These are phyloP conservation scores for Drosophila mayri DNA, from an alignment of 1,140 invertebrate species.

Conservation along the genomic window DNA sequence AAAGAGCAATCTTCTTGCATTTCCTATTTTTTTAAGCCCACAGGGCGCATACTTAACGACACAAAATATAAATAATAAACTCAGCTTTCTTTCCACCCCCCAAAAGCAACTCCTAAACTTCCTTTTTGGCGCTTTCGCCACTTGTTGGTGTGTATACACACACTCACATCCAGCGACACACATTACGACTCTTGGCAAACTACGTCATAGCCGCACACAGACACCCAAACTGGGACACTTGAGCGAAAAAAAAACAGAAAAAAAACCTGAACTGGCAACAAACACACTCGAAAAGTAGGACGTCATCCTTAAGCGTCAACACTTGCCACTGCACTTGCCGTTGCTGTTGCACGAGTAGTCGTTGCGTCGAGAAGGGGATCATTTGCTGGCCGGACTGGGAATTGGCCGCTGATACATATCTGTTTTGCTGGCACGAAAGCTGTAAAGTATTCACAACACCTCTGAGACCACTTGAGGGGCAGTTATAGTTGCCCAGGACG, in stretches of 20 bases:
- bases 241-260: slow-evolving; percentile 11
- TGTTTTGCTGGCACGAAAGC: slow-evolving; percentile 32
- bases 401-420: slow-evolving; percentile 29
- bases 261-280: slow-evolving; percentile 20
- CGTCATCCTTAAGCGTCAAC: slow-evolving; percentile 71
- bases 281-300: slow-evolving; percentile 66
- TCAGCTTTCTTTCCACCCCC: no score
- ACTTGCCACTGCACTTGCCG: slow-evolving; percentile 35
- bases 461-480: slow-evolving; percentile 46
- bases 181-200: slow-evolving; percentile 33
- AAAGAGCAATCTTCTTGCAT: no score
- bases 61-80: slow-evolving; percentile 2
- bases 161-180: slow-evolving; percentile 7
- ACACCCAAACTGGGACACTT: slow-evolving; percentile 25
- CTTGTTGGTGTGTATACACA: slow-evolving; percentile 70
- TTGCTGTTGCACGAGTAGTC: slow-evolving; percentile 9
- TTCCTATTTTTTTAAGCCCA: no score
- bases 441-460: slow-evolving; percentile 44
- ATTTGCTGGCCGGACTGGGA: slow-evolving; percentile 40
- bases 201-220: slow-evolving; percentile 64
- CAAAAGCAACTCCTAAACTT: slow-evolving; percentile 12
- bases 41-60: not conserved
- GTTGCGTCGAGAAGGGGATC: slow-evolving; percentile 4
- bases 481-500: slow-evolving; percentile 17
- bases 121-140: slow-evolving; percentile 59